Evolutionary conservation across 2,888 invertebrate species (phyloP), one percentile per base, ranked within the genome.

Genomic region (Gisinianus flammeolus): DNA sequence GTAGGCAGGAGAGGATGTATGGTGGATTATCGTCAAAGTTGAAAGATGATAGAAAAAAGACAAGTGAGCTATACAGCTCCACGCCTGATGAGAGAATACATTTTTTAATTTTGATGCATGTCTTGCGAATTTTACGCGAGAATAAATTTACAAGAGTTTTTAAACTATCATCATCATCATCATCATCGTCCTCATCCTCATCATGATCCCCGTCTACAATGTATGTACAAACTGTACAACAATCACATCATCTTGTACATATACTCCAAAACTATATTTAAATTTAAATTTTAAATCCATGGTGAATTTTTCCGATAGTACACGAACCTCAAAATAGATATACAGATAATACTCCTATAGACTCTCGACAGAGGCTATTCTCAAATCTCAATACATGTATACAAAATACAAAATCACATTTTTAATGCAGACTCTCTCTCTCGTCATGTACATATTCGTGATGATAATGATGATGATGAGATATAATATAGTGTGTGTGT

Each of bases 101-200:
- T 72, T 72, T 72, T 72, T 72, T 72, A 72, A 72, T 72, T 72
- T 72, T 72, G 58, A 72, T 72, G 72, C 72, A 72, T 72, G 72
- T 72, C 72, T 72, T 56, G 72, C 72, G 31, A 72, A 72, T 72
- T 72, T 72, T 72, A 58, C 56, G 72, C 72, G 28, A 72, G 72
- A 72, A 72, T 72, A 72, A 56, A 72, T 56, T 33, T 58, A 54
- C 68, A 35, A 52, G 52, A 52, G 24, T 69, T 69, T 69, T 69
- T 69, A 33, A 69, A 69, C 68, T 69, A 44, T 69, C 44, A 44
- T 68, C 33, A 24, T 35, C 35, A 16, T 62, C 62, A 10, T 35
- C 68, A 67, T 12, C 44, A 69, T 69, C n/a, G n/a, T n/a, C n/a
- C 44, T 44, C 44, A 44, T 44, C 44, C 44, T 16, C 44, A n/a